These are phyloP conservation scores for Hepsetus odoe DNA, from an alignment of 2,113 vertebrate species.

Conservation along the genomic window DNA sequence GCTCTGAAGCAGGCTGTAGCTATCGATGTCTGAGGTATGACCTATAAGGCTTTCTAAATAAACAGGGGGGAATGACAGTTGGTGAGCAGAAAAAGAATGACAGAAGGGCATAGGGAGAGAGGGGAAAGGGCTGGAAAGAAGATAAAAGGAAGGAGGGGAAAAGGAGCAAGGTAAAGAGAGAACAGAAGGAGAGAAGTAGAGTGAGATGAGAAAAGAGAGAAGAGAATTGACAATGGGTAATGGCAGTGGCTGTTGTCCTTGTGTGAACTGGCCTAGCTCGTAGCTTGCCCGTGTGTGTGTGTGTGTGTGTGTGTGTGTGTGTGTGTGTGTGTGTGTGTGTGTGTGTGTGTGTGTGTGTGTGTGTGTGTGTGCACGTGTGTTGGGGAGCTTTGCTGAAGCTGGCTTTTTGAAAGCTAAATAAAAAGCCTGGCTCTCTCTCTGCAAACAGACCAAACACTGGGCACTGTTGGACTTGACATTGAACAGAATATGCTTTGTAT, in stretches of 20 bases:
- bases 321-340: too few relatives aligned
- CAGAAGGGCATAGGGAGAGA: slow-evolving; percentile 43
- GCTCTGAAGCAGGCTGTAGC: slow-evolving; percentile 17
- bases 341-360: too few relatives aligned
- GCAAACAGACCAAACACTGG: background rate
- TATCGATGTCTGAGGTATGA: slow-evolving; percentile 8
- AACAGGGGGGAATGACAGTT: background rate
- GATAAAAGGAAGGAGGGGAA: slow-evolving; percentile 18
- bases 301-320: too few relatives aligned
- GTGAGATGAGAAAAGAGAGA: slow-evolving; percentile 59
- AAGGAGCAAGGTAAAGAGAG: background rate
- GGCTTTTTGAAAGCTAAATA: background rate
- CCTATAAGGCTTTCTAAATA: slow-evolving; percentile 4
- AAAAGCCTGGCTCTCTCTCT: background rate
- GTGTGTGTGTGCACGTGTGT: too few relatives aligned
- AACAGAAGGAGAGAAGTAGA: slow-evolving; percentile 46
- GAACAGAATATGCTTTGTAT: slow-evolving; percentile 16
- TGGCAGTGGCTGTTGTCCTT: slow-evolving; percentile 58
- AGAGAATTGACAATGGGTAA: slow-evolving; percentile 44
- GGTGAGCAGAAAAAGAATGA: background rate
- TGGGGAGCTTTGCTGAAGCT: slow-evolving; percentile 19
- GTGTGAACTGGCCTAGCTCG: slow-evolving; percentile 63
- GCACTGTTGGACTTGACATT: background rate
- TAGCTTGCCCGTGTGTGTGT: slow-evolving; percentile 49
- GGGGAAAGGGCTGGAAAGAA: slow-evolving; percentile 29